Conservation (phyloP, 2,797 vertebrate genomes). For the Astyanax mexicanus region DNA sequence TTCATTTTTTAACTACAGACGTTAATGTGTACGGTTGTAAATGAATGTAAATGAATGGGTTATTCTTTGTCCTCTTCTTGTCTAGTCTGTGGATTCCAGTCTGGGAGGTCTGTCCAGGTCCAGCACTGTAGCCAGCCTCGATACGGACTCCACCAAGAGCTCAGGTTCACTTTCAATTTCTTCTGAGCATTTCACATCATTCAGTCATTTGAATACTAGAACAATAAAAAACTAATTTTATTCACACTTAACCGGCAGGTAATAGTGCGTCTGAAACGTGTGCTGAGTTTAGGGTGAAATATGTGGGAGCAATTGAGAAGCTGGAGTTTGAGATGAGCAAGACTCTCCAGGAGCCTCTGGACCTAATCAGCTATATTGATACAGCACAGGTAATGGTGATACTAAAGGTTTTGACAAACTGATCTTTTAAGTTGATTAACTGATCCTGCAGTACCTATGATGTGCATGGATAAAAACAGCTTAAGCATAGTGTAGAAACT, state of each 20-base stretch:
- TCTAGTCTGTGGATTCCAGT: constrained; percentile 96
- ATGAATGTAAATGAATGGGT: neutral
- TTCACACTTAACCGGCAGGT: constrained; percentile 66
- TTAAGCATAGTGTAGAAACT: neutral
- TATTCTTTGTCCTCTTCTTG: constrained; percentile 2
- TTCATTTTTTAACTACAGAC: too few relatives aligned
- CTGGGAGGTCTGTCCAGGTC: constrained; percentile 95
- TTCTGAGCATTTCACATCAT: neutral
- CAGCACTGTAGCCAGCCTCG: constrained; percentile 97
- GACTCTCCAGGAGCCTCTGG: constrained; percentile 89
- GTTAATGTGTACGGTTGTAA: too few relatives aligned
- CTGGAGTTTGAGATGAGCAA: constrained; percentile 87
- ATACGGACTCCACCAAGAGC: constrained; percentile 97
- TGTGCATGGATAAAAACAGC: neutral
- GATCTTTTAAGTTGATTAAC: too few relatives aligned
- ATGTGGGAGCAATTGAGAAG: constrained; percentile 93
- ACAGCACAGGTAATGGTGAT: constrained; percentile 88
- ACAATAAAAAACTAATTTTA: neutral
- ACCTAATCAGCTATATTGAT: constrained; percentile 97
- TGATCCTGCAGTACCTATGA: too few relatives aligned
- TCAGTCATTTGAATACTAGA: neutral
- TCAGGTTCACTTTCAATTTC: constrained; percentile 79
- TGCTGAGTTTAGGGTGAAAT: constrained; percentile 93
- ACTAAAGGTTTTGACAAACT: too few relatives aligned
- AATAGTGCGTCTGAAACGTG: constrained; percentile 89